These are phyloP conservation scores for Chaetura pelagica DNA, from an alignment of 2,113 vertebrate genomes.

Conservation along the genomic window DNA sequence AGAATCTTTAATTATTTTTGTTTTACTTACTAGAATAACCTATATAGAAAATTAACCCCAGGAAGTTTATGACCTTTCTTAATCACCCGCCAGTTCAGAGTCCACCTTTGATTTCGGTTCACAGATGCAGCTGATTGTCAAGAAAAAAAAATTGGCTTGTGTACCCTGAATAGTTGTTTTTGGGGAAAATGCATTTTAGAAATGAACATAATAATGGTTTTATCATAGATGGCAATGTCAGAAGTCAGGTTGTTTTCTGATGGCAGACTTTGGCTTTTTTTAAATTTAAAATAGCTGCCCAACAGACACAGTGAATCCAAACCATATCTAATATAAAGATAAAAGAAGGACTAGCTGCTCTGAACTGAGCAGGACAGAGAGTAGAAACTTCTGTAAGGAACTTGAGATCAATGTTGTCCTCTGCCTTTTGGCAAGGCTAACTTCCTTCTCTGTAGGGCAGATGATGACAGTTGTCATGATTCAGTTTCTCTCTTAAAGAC, in stretches of 20 bases:
- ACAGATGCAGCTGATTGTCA: constrained; percentile 12
- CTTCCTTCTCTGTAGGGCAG: not conserved
- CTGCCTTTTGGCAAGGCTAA: not conserved
- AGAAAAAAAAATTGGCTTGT: constrained; percentile 11
- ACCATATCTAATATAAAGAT: not conserved
- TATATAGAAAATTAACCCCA: not conserved
- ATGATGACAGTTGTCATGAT: not conserved
- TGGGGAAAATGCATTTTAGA: not conserved
- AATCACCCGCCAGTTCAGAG: not conserved
- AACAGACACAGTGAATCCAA: not conserved
- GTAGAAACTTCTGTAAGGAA: not conserved
- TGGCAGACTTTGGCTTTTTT: not conserved
- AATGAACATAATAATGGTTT: not conserved
- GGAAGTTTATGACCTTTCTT: not conserved
- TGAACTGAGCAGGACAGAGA: not conserved
- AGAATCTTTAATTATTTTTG: not conserved
- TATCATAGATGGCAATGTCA: not conserved
- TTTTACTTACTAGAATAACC: not conserved
- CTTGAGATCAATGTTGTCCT: not conserved
- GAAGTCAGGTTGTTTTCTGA: constrained; percentile 10
- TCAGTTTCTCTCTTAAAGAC: not conserved
- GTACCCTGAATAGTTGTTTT: constrained; percentile 4
- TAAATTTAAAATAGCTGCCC: not conserved
- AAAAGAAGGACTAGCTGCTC: not conserved
- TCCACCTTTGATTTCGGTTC: constrained; percentile 3